These are phyloP conservation scores for Podarcis siculus DNA, from an alignment of 2,797 vertebrate genomes.

Conservation along the genomic window DNA sequence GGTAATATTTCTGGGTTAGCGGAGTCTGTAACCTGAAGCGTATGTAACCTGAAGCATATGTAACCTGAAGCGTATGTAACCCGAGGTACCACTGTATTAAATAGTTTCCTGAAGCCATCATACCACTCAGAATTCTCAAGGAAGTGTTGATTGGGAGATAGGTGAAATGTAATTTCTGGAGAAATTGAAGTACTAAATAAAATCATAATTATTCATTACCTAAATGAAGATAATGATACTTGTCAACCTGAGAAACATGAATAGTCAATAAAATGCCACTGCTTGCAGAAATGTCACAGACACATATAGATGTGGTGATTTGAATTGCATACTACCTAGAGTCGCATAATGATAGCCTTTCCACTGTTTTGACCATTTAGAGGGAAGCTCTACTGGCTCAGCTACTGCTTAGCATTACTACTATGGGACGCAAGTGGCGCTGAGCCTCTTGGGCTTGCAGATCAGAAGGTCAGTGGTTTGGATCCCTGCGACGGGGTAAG, in stretches of 20 bases:
- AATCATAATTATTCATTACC: conserved; percentile 65
- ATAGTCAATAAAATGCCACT: conserved; percentile 46
- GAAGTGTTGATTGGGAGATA: conserved; percentile 53
- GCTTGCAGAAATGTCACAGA: conserved; percentile 42
- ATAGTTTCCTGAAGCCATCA: conserved; percentile 32
- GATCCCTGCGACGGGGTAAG: no score
- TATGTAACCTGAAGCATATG: no score
- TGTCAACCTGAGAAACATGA: conserved; percentile 49
- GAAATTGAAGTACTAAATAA: conserved; percentile 59
- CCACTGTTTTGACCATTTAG: not conserved
- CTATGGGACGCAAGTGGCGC: no score
- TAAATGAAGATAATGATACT: conserved; percentile 63
- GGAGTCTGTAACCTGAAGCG: no score
- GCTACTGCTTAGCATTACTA: not conserved
- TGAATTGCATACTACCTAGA: not conserved
- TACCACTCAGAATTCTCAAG: conserved; percentile 49
- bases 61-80: no score
- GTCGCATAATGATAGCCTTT: not conserved
- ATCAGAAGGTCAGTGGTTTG: no score
- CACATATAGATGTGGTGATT: not conserved
- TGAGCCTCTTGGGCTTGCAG: no score
- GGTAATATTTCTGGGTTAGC: no score
- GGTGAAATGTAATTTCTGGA: conserved; percentile 53
- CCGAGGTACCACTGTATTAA: not conserved
- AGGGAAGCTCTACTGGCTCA: not conserved